Evolutionary conservation across 2,888 invertebrate species (phyloP), one percentile per base, ranked within the genome.

Genomic region (Heliconius sara): DNA sequence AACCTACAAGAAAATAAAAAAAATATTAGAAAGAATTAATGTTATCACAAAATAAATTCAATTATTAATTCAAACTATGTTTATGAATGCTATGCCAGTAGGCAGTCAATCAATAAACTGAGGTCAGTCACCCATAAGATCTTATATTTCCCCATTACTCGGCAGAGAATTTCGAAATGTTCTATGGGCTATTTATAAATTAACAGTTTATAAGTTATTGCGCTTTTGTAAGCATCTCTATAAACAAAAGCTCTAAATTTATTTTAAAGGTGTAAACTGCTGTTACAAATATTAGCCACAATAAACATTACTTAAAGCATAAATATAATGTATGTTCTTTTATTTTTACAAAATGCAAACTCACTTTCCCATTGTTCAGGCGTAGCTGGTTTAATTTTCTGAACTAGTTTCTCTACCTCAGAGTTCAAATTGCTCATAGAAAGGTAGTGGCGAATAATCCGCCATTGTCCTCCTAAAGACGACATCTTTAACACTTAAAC

Each of bases 361-460:
- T 91, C 85, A 95, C 95, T 90, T 80, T 94, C 93, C 93, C 94
- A 94, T 84, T 93, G 93, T 70, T 92, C 92, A 0, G 94, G 91
- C 2, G 91, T 85, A 0, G 87, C 88, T 9, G 93, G 92, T 79
- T 91, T 91, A 22, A 93, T 83, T 85, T 91, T 92, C 83, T 91
- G 93, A 72, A 93, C 85, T 81, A 94, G 84, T 85, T 93, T 93
- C 68, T 95, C 94, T 13, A 93, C 89, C 85, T 95, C 95, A 0
- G 90, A 78, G 73, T 92, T 90, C 80, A 94, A 86, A 84, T 92
- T 93, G 52, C 86, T 87, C 80, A 91, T 85, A 16, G 94, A 93
- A 68, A 95, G 87, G 84, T 93, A 94, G 84, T 93, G 93, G 34
- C 95, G 88, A 75, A 95, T 91, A 70, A 93, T 86, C 39, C 91